Evolutionary conservation across 1,140 invertebrate genomes (phyloP).

Genomic region (Drosophila ambigua): DNA sequence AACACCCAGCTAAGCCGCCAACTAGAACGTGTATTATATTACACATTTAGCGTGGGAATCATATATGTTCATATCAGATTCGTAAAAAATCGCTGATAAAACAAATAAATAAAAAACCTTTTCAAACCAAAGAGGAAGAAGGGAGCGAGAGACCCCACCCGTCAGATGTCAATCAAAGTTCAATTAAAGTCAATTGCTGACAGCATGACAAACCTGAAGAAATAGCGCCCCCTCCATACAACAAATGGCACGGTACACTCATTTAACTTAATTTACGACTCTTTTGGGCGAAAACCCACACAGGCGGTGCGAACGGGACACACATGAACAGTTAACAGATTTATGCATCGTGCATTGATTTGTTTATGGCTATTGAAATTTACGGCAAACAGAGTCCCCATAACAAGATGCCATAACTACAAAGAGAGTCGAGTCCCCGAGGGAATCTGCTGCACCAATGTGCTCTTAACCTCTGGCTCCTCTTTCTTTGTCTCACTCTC

Average conservation of each 20-base stretch:
- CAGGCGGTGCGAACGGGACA: neutral
- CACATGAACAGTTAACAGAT: constrained; percentile 10
- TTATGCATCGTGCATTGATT: constrained; percentile 28
- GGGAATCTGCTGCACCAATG: constrained; percentile 1
- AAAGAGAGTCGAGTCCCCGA: constrained; percentile 1
- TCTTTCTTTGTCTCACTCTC: constrained; percentile 1
- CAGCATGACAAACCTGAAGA: constrained; percentile 2
- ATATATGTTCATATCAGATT: too few relatives aligned
- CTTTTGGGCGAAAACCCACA: constrained; percentile 12
- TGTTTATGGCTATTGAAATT: constrained; percentile 31
- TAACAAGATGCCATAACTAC: constrained; percentile 25
- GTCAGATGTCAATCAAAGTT: constrained; percentile 14
- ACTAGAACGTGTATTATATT: too few relatives aligned
- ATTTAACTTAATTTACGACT: constrained; percentile 22
- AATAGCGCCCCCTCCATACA: neutral
- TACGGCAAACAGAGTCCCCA: constrained; percentile 17
- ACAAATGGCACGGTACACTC: neutral
- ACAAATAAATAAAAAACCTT: too few relatives aligned
- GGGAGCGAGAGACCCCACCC: neutral
- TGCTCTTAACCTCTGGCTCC: constrained; percentile 2
- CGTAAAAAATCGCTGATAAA: neutral
- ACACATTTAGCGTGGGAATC: too few relatives aligned
- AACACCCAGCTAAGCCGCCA: too few relatives aligned
- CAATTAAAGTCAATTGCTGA: constrained; percentile 26
- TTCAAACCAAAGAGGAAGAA: neutral